Conservation (phyloP, 2,797 vertebrate species). For the Labroides dimidiatus region DNA sequence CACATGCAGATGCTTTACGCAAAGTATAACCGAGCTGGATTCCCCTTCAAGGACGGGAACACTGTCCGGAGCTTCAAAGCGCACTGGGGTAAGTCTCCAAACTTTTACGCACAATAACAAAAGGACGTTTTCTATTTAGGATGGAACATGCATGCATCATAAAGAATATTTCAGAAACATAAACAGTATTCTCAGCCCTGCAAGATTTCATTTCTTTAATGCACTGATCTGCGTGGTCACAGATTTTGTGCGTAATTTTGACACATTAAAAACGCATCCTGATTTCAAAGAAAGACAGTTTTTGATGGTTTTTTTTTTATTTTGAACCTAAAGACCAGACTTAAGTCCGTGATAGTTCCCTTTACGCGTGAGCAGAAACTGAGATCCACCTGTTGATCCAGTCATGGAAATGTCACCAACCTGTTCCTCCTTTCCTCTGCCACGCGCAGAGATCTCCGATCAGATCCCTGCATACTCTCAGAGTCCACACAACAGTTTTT, state of each 20-base stretch:
- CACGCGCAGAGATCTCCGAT: no score
- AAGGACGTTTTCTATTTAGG: not conserved
- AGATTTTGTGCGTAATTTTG: constrained; percentile 1
- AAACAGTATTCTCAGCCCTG: no score
- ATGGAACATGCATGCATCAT: fast-evolving
- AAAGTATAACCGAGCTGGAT: constrained; percentile 86
- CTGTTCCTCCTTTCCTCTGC: constrained; percentile 35
- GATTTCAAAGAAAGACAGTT: not conserved
- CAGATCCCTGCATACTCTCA: no score
- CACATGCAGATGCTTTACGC: constrained; percentile 95
- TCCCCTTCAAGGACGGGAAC: constrained; percentile 86
- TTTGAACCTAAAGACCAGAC: no score
- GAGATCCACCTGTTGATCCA: constrained; percentile 76
- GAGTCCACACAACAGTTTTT: not conserved
- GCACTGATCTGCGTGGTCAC: not conserved
- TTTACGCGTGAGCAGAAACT: constrained; percentile 1
- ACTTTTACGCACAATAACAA: constrained; percentile 24
- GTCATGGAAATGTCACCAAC: constrained; percentile 36
- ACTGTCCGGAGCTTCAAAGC: constrained; percentile 91
- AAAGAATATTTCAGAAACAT: no score
- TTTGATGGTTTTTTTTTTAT: no score
- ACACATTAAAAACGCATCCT: no score
- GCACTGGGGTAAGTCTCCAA: constrained; percentile 82
- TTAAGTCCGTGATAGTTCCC: no score
- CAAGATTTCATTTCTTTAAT: no score